Percentiles rank a stretch among this genome's conserved stretches.
These are phyloP conservation scores for Achatina immaculata DNA, from an alignment of 1,140 invertebrate genomes.

Conservation along the genomic window DNA sequence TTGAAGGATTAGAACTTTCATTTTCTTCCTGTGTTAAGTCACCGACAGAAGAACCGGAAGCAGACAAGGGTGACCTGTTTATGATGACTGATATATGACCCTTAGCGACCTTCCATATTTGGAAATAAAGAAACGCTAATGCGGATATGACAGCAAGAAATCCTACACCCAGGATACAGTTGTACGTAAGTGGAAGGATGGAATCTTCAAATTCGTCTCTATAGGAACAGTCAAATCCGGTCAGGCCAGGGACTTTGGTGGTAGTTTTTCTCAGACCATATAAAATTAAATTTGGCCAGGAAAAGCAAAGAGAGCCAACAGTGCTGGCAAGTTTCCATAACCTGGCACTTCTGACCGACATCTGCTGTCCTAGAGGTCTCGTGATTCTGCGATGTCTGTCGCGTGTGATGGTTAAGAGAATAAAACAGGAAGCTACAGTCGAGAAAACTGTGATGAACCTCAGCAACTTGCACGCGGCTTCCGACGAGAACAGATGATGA, in stretches of 20 bases:
- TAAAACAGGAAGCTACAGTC: conserved; percentile 50
- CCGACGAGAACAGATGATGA: conserved; percentile 48
- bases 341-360: conserved; percentile 42
- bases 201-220: conserved; percentile 44
- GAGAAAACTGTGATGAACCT: conserved; percentile 53
- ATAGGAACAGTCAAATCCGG: conserved; percentile 54
- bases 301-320: conserved; percentile 1
- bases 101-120: conserved; percentile 44
- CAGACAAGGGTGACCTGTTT: background rate
- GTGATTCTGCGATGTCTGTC: conserved; percentile 58
- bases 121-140: conserved; percentile 49
- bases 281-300: conserved; percentile 39
- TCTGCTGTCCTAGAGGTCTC: conserved; percentile 50
- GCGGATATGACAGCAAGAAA: conserved; percentile 45
- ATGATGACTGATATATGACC: background rate
- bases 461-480: conserved; percentile 54
- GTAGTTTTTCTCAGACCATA: conserved; percentile 20
- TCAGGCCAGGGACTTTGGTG: conserved; percentile 28
- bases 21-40: background rate
- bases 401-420: conserved; percentile 54
- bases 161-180: conserved; percentile 44
- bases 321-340: conserved; percentile 3
- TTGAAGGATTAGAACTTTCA: background rate
- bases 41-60: background rate
- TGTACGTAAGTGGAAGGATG: conserved; percentile 42